Percentiles rank a stretch among this genome's conserved stretches.
Conservation (phyloP, 1,140 invertebrate genomes). For the Vanessa tameamea region DNA sequence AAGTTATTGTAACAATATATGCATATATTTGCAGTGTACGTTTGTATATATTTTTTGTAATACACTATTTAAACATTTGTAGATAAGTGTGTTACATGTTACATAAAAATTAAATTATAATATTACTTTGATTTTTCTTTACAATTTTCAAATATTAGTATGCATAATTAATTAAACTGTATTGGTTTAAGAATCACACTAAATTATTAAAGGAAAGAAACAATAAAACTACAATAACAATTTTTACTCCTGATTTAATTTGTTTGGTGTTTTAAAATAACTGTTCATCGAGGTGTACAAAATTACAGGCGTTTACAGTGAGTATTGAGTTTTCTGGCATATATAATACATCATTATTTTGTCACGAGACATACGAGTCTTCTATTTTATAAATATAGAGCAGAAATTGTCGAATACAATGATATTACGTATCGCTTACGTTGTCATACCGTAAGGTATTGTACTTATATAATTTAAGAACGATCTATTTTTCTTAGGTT, state of each 20-base stretch:
- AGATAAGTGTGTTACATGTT: no score
- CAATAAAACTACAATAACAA: constrained; percentile 62
- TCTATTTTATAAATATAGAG: constrained; percentile 63
- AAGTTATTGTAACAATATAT: no score
- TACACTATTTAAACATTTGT: no score
- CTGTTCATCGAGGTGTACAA: constrained; percentile 74
- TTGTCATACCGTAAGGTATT: constrained; percentile 62
- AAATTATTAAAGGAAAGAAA: not conserved
- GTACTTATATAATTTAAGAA: constrained; percentile 61
- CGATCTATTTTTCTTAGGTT: constrained; percentile 57
- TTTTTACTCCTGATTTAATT: constrained; percentile 74
- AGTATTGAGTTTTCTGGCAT: constrained; percentile 60
- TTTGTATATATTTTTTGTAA: no score
- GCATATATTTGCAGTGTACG: no score
- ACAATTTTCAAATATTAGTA: not conserved
- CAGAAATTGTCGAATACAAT: constrained; percentile 56
- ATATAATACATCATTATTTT: constrained; percentile 57
- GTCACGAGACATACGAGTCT: constrained; percentile 52
- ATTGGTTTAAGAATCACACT: not conserved
- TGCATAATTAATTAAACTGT: not conserved
- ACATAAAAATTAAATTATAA: no score
- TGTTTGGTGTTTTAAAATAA: constrained; percentile 77
- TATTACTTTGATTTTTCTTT: no score
- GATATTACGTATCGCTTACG: constrained; percentile 62
- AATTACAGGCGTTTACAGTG: constrained; percentile 76